phyloP scores from a whole-genome alignment of 2,888 invertebrate genomes.

The Apotomis betuletana region DNA sequence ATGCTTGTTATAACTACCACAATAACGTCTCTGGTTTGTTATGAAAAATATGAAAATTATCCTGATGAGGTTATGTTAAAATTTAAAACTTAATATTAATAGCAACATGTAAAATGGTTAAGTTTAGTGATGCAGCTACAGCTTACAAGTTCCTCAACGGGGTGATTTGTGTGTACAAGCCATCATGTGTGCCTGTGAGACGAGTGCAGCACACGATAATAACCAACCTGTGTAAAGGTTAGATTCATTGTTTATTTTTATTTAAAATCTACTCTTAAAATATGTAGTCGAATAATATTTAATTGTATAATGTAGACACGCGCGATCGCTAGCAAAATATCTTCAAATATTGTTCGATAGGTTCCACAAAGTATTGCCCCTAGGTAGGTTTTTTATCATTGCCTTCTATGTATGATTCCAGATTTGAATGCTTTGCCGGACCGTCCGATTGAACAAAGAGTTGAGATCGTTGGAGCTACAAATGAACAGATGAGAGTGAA shows the following conservation, averaged over 20 bases:
- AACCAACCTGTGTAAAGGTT: slow-evolving; percentile 88
- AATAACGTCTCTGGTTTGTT: slow-evolving; percentile 7
- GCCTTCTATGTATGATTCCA: slow-evolving; percentile 57
- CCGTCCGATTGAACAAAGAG: slow-evolving; percentile 83
- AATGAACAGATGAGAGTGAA: slow-evolving; percentile 82
- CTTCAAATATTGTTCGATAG: too few relatives aligned
- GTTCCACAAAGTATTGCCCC: too few relatives aligned
- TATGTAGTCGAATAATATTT: too few relatives aligned
- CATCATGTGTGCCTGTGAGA: slow-evolving; percentile 82
- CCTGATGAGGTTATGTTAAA: background rate
- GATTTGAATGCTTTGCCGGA: slow-evolving; percentile 88
- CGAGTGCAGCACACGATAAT: slow-evolving; percentile 84
- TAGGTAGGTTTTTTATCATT: background rate
- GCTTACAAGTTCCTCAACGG: slow-evolving; percentile 89
- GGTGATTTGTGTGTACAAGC: slow-evolving; percentile 91
- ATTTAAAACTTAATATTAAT: background rate
- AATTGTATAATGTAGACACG: too few relatives aligned
- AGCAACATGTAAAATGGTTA: slow-evolving; percentile 59
- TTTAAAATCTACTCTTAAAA: too few relatives aligned
- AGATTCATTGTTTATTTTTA: slow-evolving; percentile 46
- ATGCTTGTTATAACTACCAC: background rate
- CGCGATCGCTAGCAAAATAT: too few relatives aligned
- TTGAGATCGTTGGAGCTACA: slow-evolving; percentile 86
- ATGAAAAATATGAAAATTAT: slow-evolving; percentile 3
- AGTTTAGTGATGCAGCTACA: slow-evolving; percentile 76